Evolutionary conservation across 2,797 vertebrate genomes (phyloP).

Genomic region (Hyperoplus lanceolatus): DNA sequence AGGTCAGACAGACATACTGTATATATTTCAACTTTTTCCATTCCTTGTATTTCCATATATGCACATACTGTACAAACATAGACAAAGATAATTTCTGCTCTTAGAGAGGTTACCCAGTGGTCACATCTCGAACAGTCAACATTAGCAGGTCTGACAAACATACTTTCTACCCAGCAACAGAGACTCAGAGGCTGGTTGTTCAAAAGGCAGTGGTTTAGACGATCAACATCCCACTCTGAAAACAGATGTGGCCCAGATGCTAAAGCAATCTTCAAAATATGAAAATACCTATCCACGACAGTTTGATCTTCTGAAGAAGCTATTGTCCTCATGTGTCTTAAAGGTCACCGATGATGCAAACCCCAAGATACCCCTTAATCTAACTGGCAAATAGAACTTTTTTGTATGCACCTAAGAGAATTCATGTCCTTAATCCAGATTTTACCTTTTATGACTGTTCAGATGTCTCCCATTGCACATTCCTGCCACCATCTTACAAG

Average conservation of each 20-base stretch:
- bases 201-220: not conserved
- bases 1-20: not conserved
- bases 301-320: conserved; percentile 4
- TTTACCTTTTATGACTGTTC: not conserved
- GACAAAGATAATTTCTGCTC: not conserved
- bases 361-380: no score
- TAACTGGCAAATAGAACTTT: no score
- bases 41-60: not conserved
- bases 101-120: conserved; percentile 15
- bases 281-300: not conserved
- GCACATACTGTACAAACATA: not conserved
- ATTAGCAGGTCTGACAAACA: conserved; percentile 7
- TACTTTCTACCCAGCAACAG: conserved; percentile 15
- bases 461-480: conserved; percentile 9
- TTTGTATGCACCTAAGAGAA: not conserved
- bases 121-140: conserved; percentile 28
- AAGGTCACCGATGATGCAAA: no score
- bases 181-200: conserved; percentile 3
- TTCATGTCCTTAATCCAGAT: not conserved
- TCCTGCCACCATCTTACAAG: conserved; percentile 4
- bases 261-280: not conserved
- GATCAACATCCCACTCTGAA: conserved; percentile 8
- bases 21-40: not conserved
- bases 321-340: not conserved
- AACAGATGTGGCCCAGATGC: conserved; percentile 20